Evolutionary conservation across 2,888 invertebrate genomes (phyloP).

Genomic region (Acleris sparsana): DNA sequence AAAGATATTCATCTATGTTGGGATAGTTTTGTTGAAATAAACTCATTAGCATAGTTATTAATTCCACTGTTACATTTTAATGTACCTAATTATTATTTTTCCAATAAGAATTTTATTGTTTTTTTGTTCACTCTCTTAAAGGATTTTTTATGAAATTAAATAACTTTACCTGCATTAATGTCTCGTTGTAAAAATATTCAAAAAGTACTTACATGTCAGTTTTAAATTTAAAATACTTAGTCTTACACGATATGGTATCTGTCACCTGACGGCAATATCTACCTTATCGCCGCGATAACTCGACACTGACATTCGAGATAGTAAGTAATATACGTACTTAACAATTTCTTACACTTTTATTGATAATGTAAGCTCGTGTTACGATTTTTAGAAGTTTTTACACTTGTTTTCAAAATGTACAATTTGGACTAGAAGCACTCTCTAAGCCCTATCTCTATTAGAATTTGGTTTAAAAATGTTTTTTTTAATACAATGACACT

Average conservation of each 20-base stretch:
- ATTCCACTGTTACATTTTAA: neutral
- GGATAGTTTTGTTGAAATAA: no score
- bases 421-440: no score
- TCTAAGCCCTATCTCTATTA: no score
- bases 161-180: no score
- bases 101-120: neutral
- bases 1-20: no score
- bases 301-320: constrained; percentile 47
- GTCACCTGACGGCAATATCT: constrained; percentile 56
- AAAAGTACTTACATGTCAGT: constrained; percentile 15
- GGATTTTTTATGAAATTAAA: no score
- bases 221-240: constrained; percentile 5
- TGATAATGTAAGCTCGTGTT: neutral
- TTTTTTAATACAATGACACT: no score
- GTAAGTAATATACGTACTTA: constrained; percentile 43
- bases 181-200: neutral
- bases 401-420: no score
- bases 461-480: no score
- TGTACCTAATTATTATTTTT: neutral
- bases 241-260: constrained; percentile 38
- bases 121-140: no score
- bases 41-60: no score
- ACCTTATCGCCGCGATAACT: constrained; percentile 44
- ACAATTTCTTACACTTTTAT: constrained; percentile 17
- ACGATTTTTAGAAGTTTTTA: neutral